A percentile compares a stretch with the other conserved stretches of the same genome.
These are phyloP conservation scores for Channa maculata DNA, from an alignment of 2,113 vertebrate genomes.

Conservation along the genomic window DNA sequence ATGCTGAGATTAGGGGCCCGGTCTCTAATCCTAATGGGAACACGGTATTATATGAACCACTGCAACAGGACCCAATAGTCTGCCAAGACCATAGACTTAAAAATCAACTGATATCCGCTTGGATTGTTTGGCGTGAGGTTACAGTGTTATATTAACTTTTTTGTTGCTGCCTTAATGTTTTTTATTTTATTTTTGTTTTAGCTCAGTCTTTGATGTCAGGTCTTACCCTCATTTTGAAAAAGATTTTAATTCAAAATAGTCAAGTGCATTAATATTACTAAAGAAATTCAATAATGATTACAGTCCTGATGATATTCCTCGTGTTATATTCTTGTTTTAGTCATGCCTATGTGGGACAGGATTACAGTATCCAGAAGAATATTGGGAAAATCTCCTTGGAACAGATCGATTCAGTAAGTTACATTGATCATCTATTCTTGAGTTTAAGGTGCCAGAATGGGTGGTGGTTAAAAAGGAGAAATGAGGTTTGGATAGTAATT, in stretches of 20 bases:
- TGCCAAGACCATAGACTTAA: slow-evolving; percentile 1
- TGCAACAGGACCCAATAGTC: neutral
- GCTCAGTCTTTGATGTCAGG: neutral
- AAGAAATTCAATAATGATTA: neutral
- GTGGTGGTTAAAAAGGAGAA: neutral
- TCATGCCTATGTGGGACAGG: slow-evolving; percentile 95
- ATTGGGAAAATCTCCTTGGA: slow-evolving; percentile 94
- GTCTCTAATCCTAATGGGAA: slow-evolving; percentile 26
- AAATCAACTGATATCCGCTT: slow-evolving; percentile 4
- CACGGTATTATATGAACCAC: slow-evolving; percentile 13
- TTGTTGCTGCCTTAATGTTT: neutral
- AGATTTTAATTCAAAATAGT: too few relatives aligned
- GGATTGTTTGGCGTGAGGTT: neutral
- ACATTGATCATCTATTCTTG: slow-evolving; percentile 10
- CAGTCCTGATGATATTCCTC: slow-evolving; percentile 4
- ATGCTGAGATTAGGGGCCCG: slow-evolving; percentile 37
- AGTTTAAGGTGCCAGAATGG: neutral
- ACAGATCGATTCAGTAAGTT: slow-evolving; percentile 93
- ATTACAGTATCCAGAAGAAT: slow-evolving; percentile 92
- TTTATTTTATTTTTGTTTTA: neutral
- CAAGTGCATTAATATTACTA: neutral
- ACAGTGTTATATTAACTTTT: neutral
- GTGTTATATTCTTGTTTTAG: slow-evolving; percentile 74
- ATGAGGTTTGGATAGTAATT: neutral
- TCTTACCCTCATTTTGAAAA: neutral